Base-by-base conservation (phyloP, 2,888 invertebrate species). In the Eupelmus urozonus region DNA sequence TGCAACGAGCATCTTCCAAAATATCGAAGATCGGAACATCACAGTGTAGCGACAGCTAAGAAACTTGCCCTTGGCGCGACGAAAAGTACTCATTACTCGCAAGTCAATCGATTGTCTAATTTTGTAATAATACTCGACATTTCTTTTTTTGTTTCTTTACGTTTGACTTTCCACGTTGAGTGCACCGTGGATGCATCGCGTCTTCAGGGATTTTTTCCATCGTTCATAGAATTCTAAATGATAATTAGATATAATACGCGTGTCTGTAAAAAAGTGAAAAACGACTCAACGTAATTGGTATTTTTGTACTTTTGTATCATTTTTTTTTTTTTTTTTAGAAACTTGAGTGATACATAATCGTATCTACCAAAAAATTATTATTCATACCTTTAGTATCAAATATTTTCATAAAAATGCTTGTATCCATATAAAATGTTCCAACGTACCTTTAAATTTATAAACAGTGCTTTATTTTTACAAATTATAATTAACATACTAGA, bases 41-140 rank as follows among this genome's bases (percentile, higher is more conserved):
- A 81, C 80, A 81, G 81, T 71, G 40, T 78, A 71, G 78, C 78
- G 73, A 79, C 42, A 80, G 75, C 67, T 73, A 76, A 80, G 59
- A 78, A 79, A 81, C 57, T 78, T 63, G 63, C 75, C 69, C 71
- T 75, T 59, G 74, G 63, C 73, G 74, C 62, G 77, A 77, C 82
- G 79, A 81, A 83, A 83, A 83, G 79, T 81, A 83, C 82, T 80
- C 77, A 79, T 83, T 82, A 81, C 80, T 78, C 77, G 81, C 77
- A 82, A 83, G 79, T 82, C 82, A 83, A 83, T 82, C 80, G 82
- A 84, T 83, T 82, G 82, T 81, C 83, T 84, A 80, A 81, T 80
- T 82, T 84, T 81, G 83, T 84, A 82, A 82, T 85, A 86, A 85
- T 86, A 85, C 83, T 85, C 81, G 82, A 84, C 84, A 76, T 81